Conservation (phyloP, 2,888 invertebrate species). For the Cephalotes varians region DNA sequence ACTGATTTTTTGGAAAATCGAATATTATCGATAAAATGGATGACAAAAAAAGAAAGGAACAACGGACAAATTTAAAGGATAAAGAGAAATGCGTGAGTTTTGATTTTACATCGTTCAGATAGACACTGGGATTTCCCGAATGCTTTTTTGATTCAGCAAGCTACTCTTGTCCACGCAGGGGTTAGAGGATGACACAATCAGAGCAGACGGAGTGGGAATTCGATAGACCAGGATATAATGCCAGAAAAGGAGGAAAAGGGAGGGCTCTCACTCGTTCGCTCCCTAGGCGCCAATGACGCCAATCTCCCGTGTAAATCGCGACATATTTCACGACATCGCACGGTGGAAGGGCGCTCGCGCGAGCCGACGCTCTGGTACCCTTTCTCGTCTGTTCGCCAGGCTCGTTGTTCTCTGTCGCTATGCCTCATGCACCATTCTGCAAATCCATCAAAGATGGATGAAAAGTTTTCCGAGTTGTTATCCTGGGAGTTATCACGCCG, state of each 20-base stretch:
- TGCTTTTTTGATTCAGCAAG: constrained; percentile 83
- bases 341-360: constrained; percentile 56
- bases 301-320: constrained; percentile 85
- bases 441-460: constrained; percentile 57
- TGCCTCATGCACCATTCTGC: constrained; percentile 61
- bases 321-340: constrained; percentile 84
- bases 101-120: constrained; percentile 80
- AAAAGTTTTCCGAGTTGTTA: constrained; percentile 72
- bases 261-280: constrained; percentile 70
- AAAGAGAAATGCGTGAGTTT: constrained; percentile 61
- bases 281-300: constrained; percentile 85
- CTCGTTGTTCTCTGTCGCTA: constrained; percentile 57
- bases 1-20: constrained; percentile 22
- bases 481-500: constrained; percentile 52
- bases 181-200: constrained; percentile 31
- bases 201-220: constrained; percentile 8
- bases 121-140: constrained; percentile 80
- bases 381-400: constrained; percentile 8
- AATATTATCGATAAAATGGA: constrained; percentile 28
- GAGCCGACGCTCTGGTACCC: constrained; percentile 25
- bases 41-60: background rate
- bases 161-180: constrained; percentile 25
- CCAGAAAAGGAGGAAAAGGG: constrained; percentile 52
- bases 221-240: constrained; percentile 64
- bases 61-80: background rate